Evolutionary conservation across 2,888 invertebrate species (phyloP), one percentile per base, ranked within the genome.

Genomic region (Macrophya annulata): DNA sequence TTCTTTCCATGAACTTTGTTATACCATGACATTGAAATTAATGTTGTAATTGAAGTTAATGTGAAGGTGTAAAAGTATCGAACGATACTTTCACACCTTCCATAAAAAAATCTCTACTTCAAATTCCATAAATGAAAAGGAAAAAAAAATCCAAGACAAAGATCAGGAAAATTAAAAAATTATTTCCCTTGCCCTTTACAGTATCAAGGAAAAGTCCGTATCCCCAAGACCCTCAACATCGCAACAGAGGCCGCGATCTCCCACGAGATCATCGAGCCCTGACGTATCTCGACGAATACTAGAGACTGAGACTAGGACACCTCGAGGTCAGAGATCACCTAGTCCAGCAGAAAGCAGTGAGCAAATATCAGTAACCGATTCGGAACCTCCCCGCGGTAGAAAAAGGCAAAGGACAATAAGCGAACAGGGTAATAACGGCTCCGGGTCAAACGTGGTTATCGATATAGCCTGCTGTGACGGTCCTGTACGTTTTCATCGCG

Each of bases 381-480:
- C 85, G 15, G 85, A 88, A 77, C 84, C 83, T 62, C 43, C 74
- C 12, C 59, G 71, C n/a, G 76, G 84, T 48, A 51, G 82, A 84
- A 77, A 84, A 43, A 25, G 17, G 6, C 86, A 87, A 10, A 87
- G 86, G 77, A 81, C 86, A 8, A 86, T 85, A 76, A 84, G 76
- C 87, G 87, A 87, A 37, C 79, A 71, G 84, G 31, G 83, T 72
- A 84, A 85, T 59, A 86, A 86, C 83, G 85, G 87, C 25, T 85
- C 85, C 25, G 89, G 90, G 87, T 92, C 93, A 48, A 96, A 95
- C 91, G 96, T 97, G 0, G 96, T 98, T 1, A 94, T 97, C 86
- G 98, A 98, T 93, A 95, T 98, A n/a, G 98, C 98, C 0, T 98
- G 97, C 87, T 98, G 98, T 93, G 98, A 98, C 93, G 98, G 98